A percentile compares a stretch with the other conserved stretches of the same genome.
phyloP scores from a whole-genome alignment of 2,113 vertebrate genomes.

The Mastomys coucha region DNA sequence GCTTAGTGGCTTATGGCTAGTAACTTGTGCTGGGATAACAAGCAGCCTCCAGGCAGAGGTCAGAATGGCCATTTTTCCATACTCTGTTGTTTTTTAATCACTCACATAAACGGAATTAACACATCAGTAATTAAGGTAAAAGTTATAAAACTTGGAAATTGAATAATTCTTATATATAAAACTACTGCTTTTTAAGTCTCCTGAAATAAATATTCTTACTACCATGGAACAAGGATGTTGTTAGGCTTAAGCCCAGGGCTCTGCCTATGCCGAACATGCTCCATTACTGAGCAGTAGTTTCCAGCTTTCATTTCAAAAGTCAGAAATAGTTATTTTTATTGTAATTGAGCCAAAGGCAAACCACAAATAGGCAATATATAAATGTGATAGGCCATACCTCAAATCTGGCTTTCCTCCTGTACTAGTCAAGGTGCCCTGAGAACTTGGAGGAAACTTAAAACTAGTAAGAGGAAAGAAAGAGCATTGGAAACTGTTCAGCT shows the following conservation, averaged over 20 bases:
- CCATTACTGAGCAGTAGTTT: not conserved
- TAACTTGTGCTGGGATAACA: not conserved
- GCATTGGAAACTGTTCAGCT: not conserved
- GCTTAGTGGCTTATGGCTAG: not conserved
- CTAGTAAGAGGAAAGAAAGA: not conserved
- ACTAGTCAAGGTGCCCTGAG: not conserved
- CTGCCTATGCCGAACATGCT: not conserved
- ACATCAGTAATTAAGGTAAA: not conserved
- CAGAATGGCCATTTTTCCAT: not conserved
- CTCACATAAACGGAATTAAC: slow-evolving; percentile 29
- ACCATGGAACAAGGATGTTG: not conserved
- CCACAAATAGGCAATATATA: not conserved
- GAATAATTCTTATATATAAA: slow-evolving; percentile 32
- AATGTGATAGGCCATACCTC: not conserved
- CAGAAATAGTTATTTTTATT: not conserved
- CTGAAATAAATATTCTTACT: not conserved
- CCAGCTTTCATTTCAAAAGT: slow-evolving; percentile 2
- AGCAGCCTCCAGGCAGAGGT: not conserved
- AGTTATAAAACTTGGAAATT: not conserved
- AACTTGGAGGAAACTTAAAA: not conserved
- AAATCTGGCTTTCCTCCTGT: not conserved
- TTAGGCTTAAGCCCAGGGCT: not conserved
- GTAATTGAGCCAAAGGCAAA: not conserved
- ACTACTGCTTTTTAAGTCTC: not conserved
- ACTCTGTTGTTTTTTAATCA: slow-evolving; percentile 14